These are phyloP conservation scores for Autographa gamma DNA, from an alignment of 2,888 invertebrate genomes.

Conservation along the genomic window DNA sequence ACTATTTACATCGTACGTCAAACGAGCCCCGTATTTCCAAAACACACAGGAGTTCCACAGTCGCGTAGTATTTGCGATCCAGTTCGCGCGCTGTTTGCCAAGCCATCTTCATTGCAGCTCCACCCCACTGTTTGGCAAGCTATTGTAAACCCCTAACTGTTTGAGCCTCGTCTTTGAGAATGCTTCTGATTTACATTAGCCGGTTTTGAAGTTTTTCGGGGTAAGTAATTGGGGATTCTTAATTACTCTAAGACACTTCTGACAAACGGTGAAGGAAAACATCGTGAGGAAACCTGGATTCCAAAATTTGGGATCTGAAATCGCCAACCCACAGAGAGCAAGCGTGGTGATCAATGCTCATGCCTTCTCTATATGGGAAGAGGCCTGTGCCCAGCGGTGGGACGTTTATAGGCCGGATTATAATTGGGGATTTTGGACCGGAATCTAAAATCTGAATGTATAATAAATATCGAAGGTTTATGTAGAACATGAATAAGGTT, in stretches of 20 bases:
- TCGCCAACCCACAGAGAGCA: too few relatives aligned
- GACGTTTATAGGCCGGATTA: too few relatives aligned
- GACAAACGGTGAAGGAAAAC: too few relatives aligned
- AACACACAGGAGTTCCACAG: slow-evolving; percentile 12
- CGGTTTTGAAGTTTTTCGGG: slow-evolving; percentile 9
- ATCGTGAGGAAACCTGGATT: too few relatives aligned
- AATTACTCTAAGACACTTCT: too few relatives aligned
- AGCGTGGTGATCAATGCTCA: too few relatives aligned
- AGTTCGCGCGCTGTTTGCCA: slow-evolving; percentile 44
- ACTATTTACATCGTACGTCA: not conserved
- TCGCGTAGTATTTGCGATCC: slow-evolving; percentile 43
- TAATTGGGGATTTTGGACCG: not conserved
- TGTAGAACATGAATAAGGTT: not conserved
- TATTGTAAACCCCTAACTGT: slow-evolving; percentile 44
- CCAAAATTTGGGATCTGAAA: too few relatives aligned
- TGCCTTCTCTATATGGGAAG: too few relatives aligned
- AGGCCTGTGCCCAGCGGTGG: too few relatives aligned
- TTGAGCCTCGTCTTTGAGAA: slow-evolving; percentile 34
- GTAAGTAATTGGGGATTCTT: not conserved
- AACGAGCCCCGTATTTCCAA: slow-evolving; percentile 19
- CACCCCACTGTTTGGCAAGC: slow-evolving; percentile 43
- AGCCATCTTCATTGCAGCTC: slow-evolving; percentile 53
- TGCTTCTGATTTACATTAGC: slow-evolving; percentile 21
- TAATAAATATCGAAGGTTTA: not conserved
- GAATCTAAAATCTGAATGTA: too few relatives aligned